A percentile compares a stretch with the other conserved stretches of the same genome.
Conservation (phyloP, 2,113 vertebrate species). For the Syngnathoides biaculeatus region DNA sequence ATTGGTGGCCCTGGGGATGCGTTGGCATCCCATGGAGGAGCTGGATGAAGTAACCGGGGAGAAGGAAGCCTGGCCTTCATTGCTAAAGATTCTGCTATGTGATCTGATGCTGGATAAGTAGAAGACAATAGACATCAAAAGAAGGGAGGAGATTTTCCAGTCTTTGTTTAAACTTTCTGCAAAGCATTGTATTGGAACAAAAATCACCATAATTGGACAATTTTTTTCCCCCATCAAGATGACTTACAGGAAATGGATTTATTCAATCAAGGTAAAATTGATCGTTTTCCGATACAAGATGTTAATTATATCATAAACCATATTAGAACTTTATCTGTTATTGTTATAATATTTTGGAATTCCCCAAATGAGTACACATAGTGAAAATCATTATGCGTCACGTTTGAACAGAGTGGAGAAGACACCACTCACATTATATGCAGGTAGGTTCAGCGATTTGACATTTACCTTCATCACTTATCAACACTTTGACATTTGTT, state of each 20-base stretch:
- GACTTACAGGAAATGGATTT: constrained; percentile 17
- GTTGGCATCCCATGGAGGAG: too few species aligned
- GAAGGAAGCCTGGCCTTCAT: too few species aligned
- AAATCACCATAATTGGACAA: constrained; percentile 23
- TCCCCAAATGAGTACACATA: constrained; percentile 5
- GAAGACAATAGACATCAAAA: too few species aligned
- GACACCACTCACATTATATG: constrained; percentile 15
- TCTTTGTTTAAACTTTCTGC: constrained; percentile 41
- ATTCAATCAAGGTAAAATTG: constrained; percentile 22
- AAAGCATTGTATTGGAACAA: constrained; percentile 13
- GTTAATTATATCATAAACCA: constrained; percentile 17
- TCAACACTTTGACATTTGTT: constrained; percentile 63
- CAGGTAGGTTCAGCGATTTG: constrained; percentile 55
- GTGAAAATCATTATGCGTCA: constrained; percentile 4
- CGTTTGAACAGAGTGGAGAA: constrained; percentile 18
- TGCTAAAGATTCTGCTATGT: too few species aligned
- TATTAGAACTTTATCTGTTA: constrained; percentile 1
- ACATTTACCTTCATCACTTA: constrained; percentile 68
- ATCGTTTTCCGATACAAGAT: constrained; percentile 21
- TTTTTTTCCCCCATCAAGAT: constrained; percentile 13
- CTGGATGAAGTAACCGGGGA: too few species aligned
- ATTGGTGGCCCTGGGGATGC: too few species aligned
- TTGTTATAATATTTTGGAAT: constrained; percentile 12
- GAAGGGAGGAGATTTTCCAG: too few species aligned
- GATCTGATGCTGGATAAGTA: too few species aligned